These are phyloP conservation scores for Malurus elegans DNA, from an alignment of 2,113 vertebrate genomes.

Conservation along the genomic window DNA sequence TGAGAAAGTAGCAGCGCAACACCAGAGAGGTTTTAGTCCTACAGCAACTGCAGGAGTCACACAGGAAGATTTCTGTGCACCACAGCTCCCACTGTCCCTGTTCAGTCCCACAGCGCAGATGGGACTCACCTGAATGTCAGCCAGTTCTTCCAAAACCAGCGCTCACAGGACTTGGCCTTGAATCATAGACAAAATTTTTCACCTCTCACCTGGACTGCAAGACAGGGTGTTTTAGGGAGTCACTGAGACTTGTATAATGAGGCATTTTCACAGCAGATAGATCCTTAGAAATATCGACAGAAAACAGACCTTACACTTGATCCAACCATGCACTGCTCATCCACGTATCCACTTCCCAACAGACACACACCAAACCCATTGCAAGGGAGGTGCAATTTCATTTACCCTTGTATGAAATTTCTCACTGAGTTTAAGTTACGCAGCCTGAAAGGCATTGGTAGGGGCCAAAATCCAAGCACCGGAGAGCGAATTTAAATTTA, in stretches of 20 bases:
- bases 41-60: background rate
- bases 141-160: background rate
- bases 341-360: background rate
- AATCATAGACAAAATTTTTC: background rate
- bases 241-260: background rate
- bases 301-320: background rate
- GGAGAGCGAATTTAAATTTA: background rate
- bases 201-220: background rate
- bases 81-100: background rate
- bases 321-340: background rate
- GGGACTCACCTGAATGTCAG: background rate
- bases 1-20: background rate
- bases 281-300: background rate
- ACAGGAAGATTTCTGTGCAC: background rate
- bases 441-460: background rate
- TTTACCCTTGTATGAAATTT: background rate
- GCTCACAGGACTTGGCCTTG: background rate
- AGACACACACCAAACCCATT: background rate
- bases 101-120: background rate
- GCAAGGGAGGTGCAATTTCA: background rate
- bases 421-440: background rate
- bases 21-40: background rate
- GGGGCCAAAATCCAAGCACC: background rate
- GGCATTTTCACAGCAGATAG: background rate
- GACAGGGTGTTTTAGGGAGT: background rate